Evolutionary conservation across 2,113 vertebrate genomes (phyloP).

Genomic region (Nothocercus julius): DNA sequence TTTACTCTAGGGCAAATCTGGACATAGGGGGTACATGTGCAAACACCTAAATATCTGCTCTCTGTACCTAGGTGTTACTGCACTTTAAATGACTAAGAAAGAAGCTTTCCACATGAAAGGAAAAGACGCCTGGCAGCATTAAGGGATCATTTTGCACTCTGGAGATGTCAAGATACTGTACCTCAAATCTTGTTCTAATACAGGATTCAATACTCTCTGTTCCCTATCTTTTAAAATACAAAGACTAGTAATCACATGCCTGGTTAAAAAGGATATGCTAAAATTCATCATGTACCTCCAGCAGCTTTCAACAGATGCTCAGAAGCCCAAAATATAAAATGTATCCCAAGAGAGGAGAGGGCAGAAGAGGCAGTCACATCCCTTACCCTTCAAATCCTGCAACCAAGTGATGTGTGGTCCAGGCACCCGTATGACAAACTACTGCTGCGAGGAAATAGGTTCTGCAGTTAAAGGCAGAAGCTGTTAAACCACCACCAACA

Average conservation of each 20-base stretch:
- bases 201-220: not conserved
- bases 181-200: not conserved
- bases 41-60: not conserved
- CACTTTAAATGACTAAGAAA: not conserved
- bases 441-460: not conserved
- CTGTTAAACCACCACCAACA: not conserved
- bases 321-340: not conserved
- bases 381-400: not conserved
- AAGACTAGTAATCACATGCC: not conserved
- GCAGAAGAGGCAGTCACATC: not conserved
- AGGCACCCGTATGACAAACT: accelerated
- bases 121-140: not conserved
- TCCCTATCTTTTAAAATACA: not conserved
- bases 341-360: not conserved
- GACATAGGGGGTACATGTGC: not conserved
- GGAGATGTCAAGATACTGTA: not conserved
- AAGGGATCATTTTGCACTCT: not conserved
- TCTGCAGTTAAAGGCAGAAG: not conserved
- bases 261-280: not conserved
- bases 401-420: not conserved
- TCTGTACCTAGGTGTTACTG: not conserved
- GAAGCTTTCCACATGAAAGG: not conserved
- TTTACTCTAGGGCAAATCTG: not conserved
- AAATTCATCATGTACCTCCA: not conserved
- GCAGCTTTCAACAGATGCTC: not conserved